Base-by-base conservation (phyloP, 1,140 invertebrate species). In the Potamilus streckersoni region DNA sequence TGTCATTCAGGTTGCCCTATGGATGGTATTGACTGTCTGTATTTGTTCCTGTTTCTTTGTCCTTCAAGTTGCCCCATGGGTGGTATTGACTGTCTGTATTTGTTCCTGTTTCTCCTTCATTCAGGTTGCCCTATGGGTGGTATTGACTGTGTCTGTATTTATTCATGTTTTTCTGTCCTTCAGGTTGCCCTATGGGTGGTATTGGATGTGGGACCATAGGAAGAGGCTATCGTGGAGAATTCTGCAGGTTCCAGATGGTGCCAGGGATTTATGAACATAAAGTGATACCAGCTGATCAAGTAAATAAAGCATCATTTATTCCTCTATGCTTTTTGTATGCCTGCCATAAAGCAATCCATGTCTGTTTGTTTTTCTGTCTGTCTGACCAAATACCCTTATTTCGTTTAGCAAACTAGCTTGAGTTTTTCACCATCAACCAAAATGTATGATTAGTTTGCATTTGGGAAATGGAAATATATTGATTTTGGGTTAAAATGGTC, bases 171-270 rank as follows among this genome's bases (percentile, higher is more conserved):
- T 67, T 69, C 23, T 71, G 66, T 80, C 66, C 89, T 91, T 71
- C 81, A 96, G 95, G 95, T 81, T 96, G 95, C 80, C 96, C 96
- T 23, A 93, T 97, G 81, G 96, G 96, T 71, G 96, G 96, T 55
- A 95, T 98, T 81, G 96, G 96, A 19, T 93, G 93, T 82, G 97
- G 96, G 2, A 94, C 95, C 12, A 97, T 98, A 83, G 96, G 96
- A 2, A 92, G 96, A 69, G 96, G 96, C 19, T 98, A 94, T 88
- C 93, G 93, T 85, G 97, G 97, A n/a, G 96, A 97, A 90, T 98
- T 98, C 89, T 96, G 95, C 90, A 92, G 96, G 69, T 97, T 95
- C 88, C 95, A 96, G 88, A 91, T 98, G 83, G 92, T 93, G 75
- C 96, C 97, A 8, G 96, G 96, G 58, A 91, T 95, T 56, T 97